phyloP scores from a whole-genome alignment of 2,797 vertebrate species.

The Macrochelys suwanniensis region DNA sequence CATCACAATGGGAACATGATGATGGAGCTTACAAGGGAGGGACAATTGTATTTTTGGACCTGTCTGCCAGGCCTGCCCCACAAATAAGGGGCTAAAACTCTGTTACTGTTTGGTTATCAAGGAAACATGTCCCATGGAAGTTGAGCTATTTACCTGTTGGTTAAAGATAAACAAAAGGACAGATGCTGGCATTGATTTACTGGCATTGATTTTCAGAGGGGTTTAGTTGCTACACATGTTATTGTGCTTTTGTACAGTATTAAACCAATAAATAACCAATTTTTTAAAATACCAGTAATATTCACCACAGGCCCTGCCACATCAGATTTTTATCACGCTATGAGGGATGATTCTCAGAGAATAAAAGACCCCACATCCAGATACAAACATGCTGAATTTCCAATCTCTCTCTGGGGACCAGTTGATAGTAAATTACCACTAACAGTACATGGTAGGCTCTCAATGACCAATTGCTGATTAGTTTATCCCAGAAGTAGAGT shows the following conservation, averaged over 20 bases:
- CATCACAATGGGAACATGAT: background rate
- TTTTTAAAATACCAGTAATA: fast-evolving
- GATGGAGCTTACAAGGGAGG: background rate
- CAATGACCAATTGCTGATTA: background rate
- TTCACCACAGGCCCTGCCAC: fast-evolving
- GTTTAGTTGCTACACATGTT: background rate
- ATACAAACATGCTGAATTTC: background rate
- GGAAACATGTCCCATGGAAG: background rate
- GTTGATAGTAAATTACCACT: background rate
- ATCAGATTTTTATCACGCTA: fast-evolving
- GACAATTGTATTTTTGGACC: background rate
- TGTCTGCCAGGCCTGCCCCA: background rate
- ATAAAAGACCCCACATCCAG: background rate
- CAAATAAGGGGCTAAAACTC: background rate
- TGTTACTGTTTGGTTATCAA: background rate
- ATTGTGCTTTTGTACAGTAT: fast-evolving
- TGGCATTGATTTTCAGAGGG: background rate
- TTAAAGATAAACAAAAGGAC: background rate
- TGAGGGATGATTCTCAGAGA: background rate
- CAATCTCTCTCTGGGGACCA: background rate
- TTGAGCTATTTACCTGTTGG: background rate
- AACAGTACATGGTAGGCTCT: no score
- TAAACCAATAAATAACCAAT: background rate
- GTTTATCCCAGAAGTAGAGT: background rate
- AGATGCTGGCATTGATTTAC: background rate